These are phyloP conservation scores for Sycophaga agraensis DNA, from an alignment of 1,140 invertebrate genomes.

Conservation along the genomic window DNA sequence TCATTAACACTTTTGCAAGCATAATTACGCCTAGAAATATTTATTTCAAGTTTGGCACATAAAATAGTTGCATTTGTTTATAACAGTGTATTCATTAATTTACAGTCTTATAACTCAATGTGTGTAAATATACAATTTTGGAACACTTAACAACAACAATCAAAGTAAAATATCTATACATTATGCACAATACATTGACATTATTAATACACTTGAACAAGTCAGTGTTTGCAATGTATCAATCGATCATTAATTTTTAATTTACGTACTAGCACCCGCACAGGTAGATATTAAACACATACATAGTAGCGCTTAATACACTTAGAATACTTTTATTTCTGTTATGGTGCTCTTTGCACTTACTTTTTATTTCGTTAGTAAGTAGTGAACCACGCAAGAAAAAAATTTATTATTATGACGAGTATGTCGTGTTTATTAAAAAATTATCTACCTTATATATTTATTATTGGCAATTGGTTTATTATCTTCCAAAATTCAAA, in stretches of 20 bases:
- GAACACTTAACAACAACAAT: too few species aligned
- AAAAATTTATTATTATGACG: constrained; percentile 5
- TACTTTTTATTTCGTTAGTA: not conserved
- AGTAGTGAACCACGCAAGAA: not conserved
- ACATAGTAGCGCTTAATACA: constrained; percentile 19
- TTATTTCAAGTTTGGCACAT: too few species aligned
- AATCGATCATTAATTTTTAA: too few species aligned
- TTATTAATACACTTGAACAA: too few species aligned
- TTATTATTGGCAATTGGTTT: constrained; percentile 1
- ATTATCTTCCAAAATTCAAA: constrained; percentile 20
- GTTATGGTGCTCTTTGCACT: constrained; percentile 13
- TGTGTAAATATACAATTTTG: too few species aligned
- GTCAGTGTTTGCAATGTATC: too few species aligned
- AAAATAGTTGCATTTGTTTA: too few species aligned
- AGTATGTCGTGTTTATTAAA: constrained; percentile 1
- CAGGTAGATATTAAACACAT: not conserved
- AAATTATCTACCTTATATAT: not conserved
- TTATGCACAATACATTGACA: too few species aligned
- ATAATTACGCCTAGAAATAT: too few species aligned
- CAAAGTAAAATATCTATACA: too few species aligned
- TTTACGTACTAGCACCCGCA: constrained; percentile 4
- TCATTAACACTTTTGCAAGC: not conserved
- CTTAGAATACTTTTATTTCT: not conserved
- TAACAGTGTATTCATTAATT: too few species aligned
- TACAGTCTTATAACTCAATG: too few species aligned